These are phyloP conservation scores for Dynastes maya DNA, from an alignment of 2,888 invertebrate genomes.

Conservation along the genomic window DNA sequence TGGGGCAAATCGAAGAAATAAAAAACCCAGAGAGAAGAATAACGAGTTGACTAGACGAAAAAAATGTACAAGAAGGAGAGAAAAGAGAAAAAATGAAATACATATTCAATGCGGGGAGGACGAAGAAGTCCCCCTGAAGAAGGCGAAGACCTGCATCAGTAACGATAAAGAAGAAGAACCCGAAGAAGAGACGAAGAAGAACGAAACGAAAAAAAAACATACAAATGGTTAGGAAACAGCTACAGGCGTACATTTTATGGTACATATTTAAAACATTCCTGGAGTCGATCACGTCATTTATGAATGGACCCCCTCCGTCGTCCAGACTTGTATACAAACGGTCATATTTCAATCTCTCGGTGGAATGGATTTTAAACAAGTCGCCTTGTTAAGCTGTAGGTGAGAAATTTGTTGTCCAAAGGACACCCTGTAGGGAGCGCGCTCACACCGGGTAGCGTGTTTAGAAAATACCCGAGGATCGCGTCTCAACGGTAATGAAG, in stretches of 20 bases:
- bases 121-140: background rate
- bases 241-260: conserved; percentile 54
- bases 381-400: conserved; percentile 70
- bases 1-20: conserved; percentile 14
- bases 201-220: conserved; percentile 27
- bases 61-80: conserved; percentile 1
- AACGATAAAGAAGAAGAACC: conserved; percentile 1
- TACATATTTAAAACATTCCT: conserved; percentile 59
- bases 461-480: conserved; percentile 56
- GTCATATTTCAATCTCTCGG: conserved; percentile 69
- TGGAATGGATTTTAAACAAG: conserved; percentile 68
- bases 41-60: conserved; percentile 29
- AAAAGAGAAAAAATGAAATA: background rate
- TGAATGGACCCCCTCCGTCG: conserved; percentile 66
- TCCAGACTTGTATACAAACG: conserved; percentile 65
- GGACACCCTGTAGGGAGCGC: conserved; percentile 66
- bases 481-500: conserved; percentile 38
- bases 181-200: conserved; percentile 30
- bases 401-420: conserved; percentile 71
- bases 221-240: conserved; percentile 45
- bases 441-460: conserved; percentile 63
- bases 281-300: conserved; percentile 59
- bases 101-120: background rate
- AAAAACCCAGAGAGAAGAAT: conserved; percentile 29
- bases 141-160: background rate